Evolutionary conservation across 2,888 invertebrate genomes (phyloP), one percentile per base, ranked within the genome.

Genomic region (Drosophila yooni): DNA sequence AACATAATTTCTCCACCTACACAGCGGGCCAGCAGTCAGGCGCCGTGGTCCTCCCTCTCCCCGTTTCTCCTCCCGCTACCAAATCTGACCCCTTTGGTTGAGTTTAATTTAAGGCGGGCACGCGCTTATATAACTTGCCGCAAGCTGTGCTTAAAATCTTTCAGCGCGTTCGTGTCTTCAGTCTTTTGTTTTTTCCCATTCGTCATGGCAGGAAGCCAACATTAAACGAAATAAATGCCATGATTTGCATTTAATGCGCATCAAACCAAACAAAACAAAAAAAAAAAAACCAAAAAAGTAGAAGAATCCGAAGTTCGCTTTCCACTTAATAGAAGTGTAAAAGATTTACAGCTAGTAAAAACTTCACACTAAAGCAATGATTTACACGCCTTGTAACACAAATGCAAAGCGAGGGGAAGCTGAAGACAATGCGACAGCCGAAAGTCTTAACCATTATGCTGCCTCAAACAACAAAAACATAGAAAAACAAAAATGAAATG

Each of bases 1-100:
- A 88, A 88, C 90, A 88, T 86, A 90, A 88, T 88, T 88, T 88
- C 88, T 90, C 89, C 88, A 83, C 88, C 88, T 88, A 88, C 88
- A 90, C 88, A 87, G 79, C 76, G 57, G 75, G 84, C 79, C 61
- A 21, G 34, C 27, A 65, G 18, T 1, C 50, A 63, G 27, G 29
- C 56, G 46, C 60, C 38, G 36, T 15, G 5, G 43, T 54, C 21
- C 54, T 51, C 57, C 34, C 40, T 38, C 54, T n/a, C 34, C 18
- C 33, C 38, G 53, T 56, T 51, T 3, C 21, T 13, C 38, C 21
- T 34, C 33, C 15, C 51, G 33, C 10, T 62, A 33, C 10, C 56
- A 46, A 54, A 50, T 66, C 58, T 74, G 83, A 80, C 83, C 86
- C 71, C 72, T 29, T 34, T 56, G 74, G 59, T 60, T 68, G 58